Evolutionary conservation across 2,888 invertebrate species (phyloP).

Genomic region (Homarus gammarus): DNA sequence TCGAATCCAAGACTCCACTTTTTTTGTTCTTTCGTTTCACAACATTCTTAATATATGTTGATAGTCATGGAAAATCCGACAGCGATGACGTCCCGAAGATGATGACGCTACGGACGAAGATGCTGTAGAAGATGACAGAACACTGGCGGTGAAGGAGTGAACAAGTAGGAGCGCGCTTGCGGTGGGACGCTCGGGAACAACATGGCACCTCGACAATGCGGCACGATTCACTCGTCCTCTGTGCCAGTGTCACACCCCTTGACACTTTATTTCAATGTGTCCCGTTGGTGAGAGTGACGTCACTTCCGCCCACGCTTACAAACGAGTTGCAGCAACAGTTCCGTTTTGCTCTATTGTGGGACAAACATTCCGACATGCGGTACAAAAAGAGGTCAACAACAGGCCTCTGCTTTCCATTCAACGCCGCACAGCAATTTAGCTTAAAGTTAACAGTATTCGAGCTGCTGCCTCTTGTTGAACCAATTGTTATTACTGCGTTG

Average conservation of each 20-base stretch:
- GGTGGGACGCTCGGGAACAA: neutral
- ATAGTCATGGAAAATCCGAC: too few species aligned
- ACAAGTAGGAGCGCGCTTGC: neutral
- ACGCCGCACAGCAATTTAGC: too few species aligned
- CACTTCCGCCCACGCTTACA: constrained; percentile 49
- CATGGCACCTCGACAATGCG: constrained; percentile 23
- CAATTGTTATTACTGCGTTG: neutral
- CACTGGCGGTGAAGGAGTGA: too few species aligned
- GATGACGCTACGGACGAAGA: neutral
- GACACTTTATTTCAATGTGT: constrained; percentile 17
- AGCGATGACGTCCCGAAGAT: too few species aligned
- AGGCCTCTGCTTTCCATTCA: constrained; percentile 1
- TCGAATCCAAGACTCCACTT: too few species aligned
- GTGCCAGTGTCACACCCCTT: constrained; percentile 36
- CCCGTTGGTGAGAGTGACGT: constrained; percentile 43
- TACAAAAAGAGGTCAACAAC: constrained; percentile 19
- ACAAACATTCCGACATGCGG: constrained; percentile 10
- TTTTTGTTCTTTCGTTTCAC: too few species aligned
- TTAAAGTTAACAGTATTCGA: neutral
- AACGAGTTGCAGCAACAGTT: constrained; percentile 52
- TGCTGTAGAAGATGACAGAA: neutral
- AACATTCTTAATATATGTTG: too few species aligned
- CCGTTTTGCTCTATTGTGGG: constrained; percentile 40
- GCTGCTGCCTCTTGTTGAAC: neutral
- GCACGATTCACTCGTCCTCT: constrained; percentile 17